Evolutionary conservation across 2,888 invertebrate species (phyloP).

Genomic region (Cryptocheilus praepositus): DNA sequence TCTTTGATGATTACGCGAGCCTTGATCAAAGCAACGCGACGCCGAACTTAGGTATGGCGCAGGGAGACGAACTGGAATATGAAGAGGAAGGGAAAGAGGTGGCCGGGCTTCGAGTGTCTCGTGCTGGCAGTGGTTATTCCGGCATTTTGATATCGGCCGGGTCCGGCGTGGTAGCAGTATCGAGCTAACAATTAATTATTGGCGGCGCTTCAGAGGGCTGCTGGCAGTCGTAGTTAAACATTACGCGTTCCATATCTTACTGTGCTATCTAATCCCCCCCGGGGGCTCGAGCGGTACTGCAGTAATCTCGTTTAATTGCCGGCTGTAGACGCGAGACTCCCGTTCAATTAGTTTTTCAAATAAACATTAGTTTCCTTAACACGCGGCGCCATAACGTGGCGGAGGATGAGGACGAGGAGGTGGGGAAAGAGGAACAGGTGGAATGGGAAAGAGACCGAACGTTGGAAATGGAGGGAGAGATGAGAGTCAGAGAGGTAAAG

Average conservation of each 20-base stretch:
- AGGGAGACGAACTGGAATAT: neutral
- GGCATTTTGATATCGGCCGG: slow-evolving; percentile 57
- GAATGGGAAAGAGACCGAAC: slow-evolving; percentile 24
- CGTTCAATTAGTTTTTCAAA: slow-evolving; percentile 73
- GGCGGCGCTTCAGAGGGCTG: slow-evolving; percentile 66
- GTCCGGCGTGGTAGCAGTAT: slow-evolving; percentile 53
- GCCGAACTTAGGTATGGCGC: slow-evolving; percentile 28
- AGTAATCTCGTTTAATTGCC: slow-evolving; percentile 75
- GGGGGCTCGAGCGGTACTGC: slow-evolving; percentile 66
- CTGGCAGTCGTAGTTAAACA: slow-evolving; percentile 72
- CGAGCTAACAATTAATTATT: slow-evolving; percentile 73
- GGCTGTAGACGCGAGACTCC: slow-evolving; percentile 74
- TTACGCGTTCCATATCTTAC: slow-evolving; percentile 74
- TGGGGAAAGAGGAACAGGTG: slow-evolving; percentile 26
- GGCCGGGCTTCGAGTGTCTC: slow-evolving; percentile 25
- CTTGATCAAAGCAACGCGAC: slow-evolving; percentile 44
- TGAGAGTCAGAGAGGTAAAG: slow-evolving; percentile 23
- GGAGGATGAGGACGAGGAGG: slow-evolving; percentile 52
- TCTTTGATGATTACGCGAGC: slow-evolving; percentile 46
- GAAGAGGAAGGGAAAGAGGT: slow-evolving; percentile 19
- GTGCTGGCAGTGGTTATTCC: slow-evolving; percentile 46
- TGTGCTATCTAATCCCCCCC: slow-evolving; percentile 73
- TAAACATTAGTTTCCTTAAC: slow-evolving; percentile 74
- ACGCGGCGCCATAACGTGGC: slow-evolving; percentile 69
- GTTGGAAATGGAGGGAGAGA: slow-evolving; percentile 23